phyloP scores from a whole-genome alignment of 2,888 invertebrate species.

The Bombyx huttoni region DNA sequence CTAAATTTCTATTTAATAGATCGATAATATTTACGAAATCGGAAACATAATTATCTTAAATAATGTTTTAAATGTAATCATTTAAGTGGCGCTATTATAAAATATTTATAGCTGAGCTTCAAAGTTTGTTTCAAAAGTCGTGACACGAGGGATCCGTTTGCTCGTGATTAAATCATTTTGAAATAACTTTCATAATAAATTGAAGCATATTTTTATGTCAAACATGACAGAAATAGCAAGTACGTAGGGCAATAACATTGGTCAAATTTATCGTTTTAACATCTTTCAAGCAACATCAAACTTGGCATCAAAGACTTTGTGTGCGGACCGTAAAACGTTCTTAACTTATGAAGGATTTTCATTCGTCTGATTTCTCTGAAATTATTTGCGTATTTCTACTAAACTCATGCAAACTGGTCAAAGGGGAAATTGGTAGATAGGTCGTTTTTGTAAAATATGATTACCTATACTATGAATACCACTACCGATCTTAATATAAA shows the following conservation, averaged over 20 bases:
- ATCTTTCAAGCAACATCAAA: slow-evolving; percentile 21
- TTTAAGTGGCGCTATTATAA: background rate
- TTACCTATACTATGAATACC: no score
- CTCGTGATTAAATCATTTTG: slow-evolving; percentile 14
- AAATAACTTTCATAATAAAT: slow-evolving; percentile 18
- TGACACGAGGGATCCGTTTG: slow-evolving; percentile 5
- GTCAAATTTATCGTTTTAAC: slow-evolving; percentile 27
- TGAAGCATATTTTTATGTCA: slow-evolving; percentile 21
- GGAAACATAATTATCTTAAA: no score
- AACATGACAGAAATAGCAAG: slow-evolving; percentile 30
- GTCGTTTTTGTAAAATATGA: no score
- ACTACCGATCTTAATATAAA: no score
- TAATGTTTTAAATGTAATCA: background rate
- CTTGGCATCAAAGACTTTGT: slow-evolving; percentile 32
- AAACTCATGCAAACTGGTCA: no score
- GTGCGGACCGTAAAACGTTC: slow-evolving; percentile 9
- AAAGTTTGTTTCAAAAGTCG: slow-evolving; percentile 6
- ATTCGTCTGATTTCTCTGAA: background rate
- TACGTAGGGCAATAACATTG: slow-evolving; percentile 27
- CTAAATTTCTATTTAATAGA: no score
- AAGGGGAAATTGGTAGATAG: no score
- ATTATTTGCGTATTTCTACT: no score
- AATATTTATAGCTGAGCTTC: background rate
- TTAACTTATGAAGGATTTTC: background rate
- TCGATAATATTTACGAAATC: no score